Base-by-base conservation (phyloP, 30 jellyfish, hydroid and myxozoan genomes). In the Pelagia noctiluca region DNA sequence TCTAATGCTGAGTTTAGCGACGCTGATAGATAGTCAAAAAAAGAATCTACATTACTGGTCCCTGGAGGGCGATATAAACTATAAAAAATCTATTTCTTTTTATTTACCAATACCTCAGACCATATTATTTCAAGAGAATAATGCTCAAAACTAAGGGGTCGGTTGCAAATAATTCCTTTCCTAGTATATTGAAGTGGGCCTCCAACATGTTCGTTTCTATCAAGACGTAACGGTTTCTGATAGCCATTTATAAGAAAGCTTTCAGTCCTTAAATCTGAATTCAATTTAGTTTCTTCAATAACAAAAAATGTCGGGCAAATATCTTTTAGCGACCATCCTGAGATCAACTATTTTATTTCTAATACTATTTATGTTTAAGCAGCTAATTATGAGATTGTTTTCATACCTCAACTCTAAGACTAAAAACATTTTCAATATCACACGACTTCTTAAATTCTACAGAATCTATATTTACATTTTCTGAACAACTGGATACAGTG, bases 201-300 rank as follows among this genome's bases (percentile, higher is more conserved):
- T 62, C 61, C 80, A 54, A 13, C 80, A 67, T 18, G 36, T 67
- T 67, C 83, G 47, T 71, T 71, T 46, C 83, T 71, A 71, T 71
- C 83, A 71, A 57, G 62, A 67, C 61, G 80, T 31, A 67, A 31
- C 22, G 61, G 80, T 13, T 67, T 31, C 24, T 67, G 69, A 48
- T 71, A 71, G 83, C 47, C 47, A 34, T 35, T 71, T 37, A 37
- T 37, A 0, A 71, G 69, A 74, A 74, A 74, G 86, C 50, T 23
- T 68, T 74, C 86, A 53, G 86, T 52, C 50, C 50, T 74, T 54
- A 74, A 74, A 47, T 71, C 84, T 46, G 84, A 36, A 38, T 48
- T 74, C 50, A 46, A 42, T 49, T 74, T 68, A 22, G 62, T 68
- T 68, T 68, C 62, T 48, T 68, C 46, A 8, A 63, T 25, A 8